A percentile compares a stretch with the other conserved stretches of the same genome.
phyloP scores from a whole-genome alignment of 1,140 invertebrate species.

The Scaptodrosophila lebanonensis region DNA sequence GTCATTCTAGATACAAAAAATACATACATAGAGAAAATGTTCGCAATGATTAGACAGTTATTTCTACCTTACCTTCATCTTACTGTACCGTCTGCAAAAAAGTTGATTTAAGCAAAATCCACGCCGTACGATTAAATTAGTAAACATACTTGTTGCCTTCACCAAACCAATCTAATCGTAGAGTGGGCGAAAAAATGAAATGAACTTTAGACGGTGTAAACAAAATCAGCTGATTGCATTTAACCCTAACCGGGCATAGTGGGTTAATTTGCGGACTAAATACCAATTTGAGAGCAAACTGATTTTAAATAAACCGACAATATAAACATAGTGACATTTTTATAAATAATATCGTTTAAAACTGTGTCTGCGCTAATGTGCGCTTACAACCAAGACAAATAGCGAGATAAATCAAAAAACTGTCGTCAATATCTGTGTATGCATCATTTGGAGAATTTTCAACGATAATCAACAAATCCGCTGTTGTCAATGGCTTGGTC shows the following conservation, averaged over 20 bases:
- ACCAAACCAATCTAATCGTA: too few species aligned
- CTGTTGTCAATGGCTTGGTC: slow-evolving; percentile 34
- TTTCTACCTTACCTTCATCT: slow-evolving; percentile 33
- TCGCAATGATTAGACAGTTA: not conserved
- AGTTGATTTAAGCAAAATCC: not conserved
- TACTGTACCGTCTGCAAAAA: slow-evolving; percentile 36
- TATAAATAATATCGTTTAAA: slow-evolving; percentile 52
- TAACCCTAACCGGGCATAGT: too few species aligned
- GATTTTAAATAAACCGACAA: not conserved
- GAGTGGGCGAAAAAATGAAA: too few species aligned
- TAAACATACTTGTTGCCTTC: too few species aligned
- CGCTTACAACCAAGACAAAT: slow-evolving; percentile 84
- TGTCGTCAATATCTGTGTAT: slow-evolving; percentile 50
- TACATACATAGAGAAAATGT: not conserved
- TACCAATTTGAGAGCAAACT: too few species aligned
- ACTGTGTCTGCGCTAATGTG: slow-evolving; percentile 64
- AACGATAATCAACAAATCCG: slow-evolving; percentile 1
- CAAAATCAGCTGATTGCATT: too few species aligned
- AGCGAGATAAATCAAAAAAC: slow-evolving; percentile 86
- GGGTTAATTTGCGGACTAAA: too few species aligned
- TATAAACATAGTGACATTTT: slow-evolving; percentile 25
- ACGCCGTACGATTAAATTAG: not conserved
- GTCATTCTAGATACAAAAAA: not conserved
- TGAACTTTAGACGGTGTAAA: too few species aligned
- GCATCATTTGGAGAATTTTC: slow-evolving; percentile 7